Base-by-base conservation (phyloP, 1,140 invertebrate genomes). In the Apis laboriosa region DNA sequence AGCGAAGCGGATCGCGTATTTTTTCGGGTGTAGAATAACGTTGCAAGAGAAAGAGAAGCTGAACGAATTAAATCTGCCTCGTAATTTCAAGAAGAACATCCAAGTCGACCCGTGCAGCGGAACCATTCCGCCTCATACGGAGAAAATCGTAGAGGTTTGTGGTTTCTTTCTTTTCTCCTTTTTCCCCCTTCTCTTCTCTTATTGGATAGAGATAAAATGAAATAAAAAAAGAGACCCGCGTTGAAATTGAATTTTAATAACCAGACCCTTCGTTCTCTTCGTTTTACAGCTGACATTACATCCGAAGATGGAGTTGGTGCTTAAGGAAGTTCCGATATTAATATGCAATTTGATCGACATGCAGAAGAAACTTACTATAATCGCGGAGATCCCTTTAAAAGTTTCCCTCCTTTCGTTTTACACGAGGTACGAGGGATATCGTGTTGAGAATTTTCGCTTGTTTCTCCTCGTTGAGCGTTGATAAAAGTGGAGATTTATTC, bases 391-490 rank as follows among this genome's bases (percentile, higher is more conserved):
- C 77, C 85, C 88, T n/a, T 17, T 93, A 0, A 87, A 82, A 53
- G 64, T 93, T 24, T 91, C 92, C 0, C 61, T 91, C 9, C n/a
- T 84, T 58, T 79, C 91, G 7, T 89, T 89, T 56, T 92, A 91
- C 28, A 83, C 84, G 5, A 92, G 84, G 92, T 92, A 17, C 43
- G 13, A 8, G 2, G 34, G 9, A 21, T 67, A 34, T 67, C 1
- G 9, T 70, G 9, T 53, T 2, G 8, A 21, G 21, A 49, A 49
- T 1, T n/a, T 12, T n/a, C n/a, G 0, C 34, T 43, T 7, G 34
- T 7, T 43, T 34, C 34, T 34, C 5, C 34, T 7, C 34, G 34
- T n/a, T n/a, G n/a, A n/a, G n/a, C 34, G 34, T 43, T 43, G 5
- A 43, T 7, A 12, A 49, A 12, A 28, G 12, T 0, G 9, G 13